Conservation (phyloP, 2,113 vertebrate genomes). For the Machaerirhynchus nigripectus region DNA sequence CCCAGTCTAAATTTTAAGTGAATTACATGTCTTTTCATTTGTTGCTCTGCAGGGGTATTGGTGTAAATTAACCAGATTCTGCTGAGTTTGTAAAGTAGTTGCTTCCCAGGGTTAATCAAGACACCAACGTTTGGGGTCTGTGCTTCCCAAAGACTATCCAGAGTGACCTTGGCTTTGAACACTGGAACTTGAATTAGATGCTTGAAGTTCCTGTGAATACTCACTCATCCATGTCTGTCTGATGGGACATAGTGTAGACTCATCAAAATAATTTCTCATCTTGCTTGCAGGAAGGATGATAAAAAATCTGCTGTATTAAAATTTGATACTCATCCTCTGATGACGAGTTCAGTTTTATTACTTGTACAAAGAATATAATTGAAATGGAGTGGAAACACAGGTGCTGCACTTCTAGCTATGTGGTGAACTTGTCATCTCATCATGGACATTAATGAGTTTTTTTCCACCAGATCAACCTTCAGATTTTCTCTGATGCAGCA, state of each 20-base stretch:
- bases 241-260: neutral
- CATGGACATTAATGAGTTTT: neutral
- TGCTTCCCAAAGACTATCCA: neutral
- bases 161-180: neutral
- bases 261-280: neutral
- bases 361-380: neutral
- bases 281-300: neutral
- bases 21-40: neutral
- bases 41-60: neutral
- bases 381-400: neutral
- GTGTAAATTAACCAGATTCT: neutral
- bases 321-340: neutral
- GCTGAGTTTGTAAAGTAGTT: neutral
- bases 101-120: neutral
- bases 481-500: neutral
- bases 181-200: neutral
- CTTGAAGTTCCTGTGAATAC: neutral
- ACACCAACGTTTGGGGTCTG: fast-evolving
- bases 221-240: neutral
- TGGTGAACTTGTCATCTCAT: neutral
- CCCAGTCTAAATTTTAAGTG: neutral
- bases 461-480: neutral
- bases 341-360: neutral
- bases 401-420: neutral
- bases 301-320: neutral